Conservation (phyloP, 92 coral and sea anemone genomes). For the Epizoanthus fatuus region DNA sequence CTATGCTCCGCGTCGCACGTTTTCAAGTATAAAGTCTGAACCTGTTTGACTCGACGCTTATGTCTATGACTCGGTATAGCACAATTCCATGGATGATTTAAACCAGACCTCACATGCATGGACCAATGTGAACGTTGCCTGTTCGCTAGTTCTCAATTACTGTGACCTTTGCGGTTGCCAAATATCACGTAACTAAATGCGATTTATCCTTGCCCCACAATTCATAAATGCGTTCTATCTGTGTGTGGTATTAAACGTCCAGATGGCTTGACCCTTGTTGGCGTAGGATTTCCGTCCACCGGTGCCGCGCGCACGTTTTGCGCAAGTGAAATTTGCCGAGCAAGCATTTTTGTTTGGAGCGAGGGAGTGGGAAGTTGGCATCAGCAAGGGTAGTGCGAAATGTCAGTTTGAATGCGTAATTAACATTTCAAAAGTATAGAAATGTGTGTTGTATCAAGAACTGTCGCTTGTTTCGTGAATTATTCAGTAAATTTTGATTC, state of each 20-base stretch:
- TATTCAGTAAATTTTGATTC: too few relatives aligned
- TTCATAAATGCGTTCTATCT: not conserved
- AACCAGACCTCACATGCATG: not conserved
- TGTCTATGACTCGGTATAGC: not conserved
- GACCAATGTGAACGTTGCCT: not conserved
- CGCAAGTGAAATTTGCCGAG: too few relatives aligned
- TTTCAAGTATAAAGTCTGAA: not conserved
- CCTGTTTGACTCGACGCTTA: not conserved
- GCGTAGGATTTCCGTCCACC: not conserved
- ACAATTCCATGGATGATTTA: not conserved
- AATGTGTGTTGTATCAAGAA: too few relatives aligned
- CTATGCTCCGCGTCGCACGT: not conserved
- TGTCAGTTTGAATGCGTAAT: too few relatives aligned
- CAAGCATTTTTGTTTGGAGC: too few relatives aligned
- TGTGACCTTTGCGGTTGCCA: conserved; percentile 1
- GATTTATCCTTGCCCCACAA: not conserved
- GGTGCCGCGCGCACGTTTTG: not conserved
- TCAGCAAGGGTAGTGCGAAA: too few relatives aligned
- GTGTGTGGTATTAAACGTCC: not conserved
- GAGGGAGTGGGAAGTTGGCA: too few relatives aligned
- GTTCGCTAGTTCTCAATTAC: not conserved
- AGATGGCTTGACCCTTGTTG: not conserved
- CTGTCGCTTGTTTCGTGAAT: too few relatives aligned
- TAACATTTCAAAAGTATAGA: too few relatives aligned
- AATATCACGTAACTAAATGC: not conserved